Conservation (phyloP, 92 coral and sea anemone genomes). For the Muricea muricata region DNA sequence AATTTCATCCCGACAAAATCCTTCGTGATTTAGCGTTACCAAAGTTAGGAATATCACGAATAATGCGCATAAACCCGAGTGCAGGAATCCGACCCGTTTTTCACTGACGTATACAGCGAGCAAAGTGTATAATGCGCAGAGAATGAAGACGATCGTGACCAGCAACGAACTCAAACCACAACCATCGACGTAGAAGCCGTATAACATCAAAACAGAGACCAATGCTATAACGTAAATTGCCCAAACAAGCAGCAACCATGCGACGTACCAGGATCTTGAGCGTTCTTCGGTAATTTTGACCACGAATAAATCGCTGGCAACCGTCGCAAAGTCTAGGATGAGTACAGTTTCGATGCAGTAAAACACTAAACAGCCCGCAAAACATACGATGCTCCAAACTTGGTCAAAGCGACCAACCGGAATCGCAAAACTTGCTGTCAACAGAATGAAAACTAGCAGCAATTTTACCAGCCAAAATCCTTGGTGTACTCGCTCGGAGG, state of each 20-base stretch:
- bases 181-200: constrained; percentile 64
- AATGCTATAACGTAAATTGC: constrained; percentile 47
- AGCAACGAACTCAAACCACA: constrained; percentile 69
- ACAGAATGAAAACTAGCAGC: constrained; percentile 41
- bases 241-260: constrained; percentile 33
- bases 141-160: constrained; percentile 54
- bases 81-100: constrained; percentile 53
- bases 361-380: constrained; percentile 73
- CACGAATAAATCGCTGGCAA: constrained; percentile 47
- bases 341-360: constrained; percentile 73
- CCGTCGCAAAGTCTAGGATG: constrained; percentile 71
- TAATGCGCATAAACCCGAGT: constrained; percentile 66
- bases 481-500: constrained; percentile 65
- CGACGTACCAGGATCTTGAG: constrained; percentile 37
- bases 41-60: constrained; percentile 71
- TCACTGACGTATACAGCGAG: constrained; percentile 50
- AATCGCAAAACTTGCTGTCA: constrained; percentile 50
- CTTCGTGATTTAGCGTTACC: constrained; percentile 69
- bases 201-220: constrained; percentile 53
- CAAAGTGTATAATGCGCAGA: constrained; percentile 61
- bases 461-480: constrained; percentile 90
- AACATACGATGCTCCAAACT: constrained; percentile 70
- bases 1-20: background rate
- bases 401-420: constrained; percentile 71
- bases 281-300: constrained; percentile 40